Evolutionary conservation across 2,113 vertebrate species (phyloP).

Genomic region (Cercopithecus mona): DNA sequence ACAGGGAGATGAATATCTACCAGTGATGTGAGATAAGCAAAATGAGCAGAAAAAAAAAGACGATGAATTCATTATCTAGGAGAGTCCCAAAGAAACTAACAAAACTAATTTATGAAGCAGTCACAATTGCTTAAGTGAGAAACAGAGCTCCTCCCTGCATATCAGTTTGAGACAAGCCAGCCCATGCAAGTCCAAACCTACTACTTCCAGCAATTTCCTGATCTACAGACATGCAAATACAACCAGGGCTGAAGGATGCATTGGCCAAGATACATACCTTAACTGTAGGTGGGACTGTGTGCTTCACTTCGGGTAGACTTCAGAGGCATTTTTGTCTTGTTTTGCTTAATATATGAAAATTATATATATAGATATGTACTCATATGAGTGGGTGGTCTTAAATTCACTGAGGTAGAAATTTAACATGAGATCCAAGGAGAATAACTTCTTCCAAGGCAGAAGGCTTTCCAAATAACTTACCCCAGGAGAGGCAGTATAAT

Average conservation of each 20-base stretch:
- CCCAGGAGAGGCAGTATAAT: neutral
- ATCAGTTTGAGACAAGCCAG: neutral
- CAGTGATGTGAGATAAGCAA: fast-evolving
- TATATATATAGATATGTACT: neutral
- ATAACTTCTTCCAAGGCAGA: neutral
- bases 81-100: neutral
- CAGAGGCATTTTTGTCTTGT: neutral
- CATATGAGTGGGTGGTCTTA: neutral
- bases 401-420: neutral
- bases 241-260: fast-evolving
- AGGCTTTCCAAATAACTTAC: neutral
- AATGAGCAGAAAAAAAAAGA: too few relatives aligned
- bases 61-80: neutral
- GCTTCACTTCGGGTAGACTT: neutral
- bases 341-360: neutral
- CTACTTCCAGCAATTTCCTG: neutral
- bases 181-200: neutral
- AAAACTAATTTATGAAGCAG: neutral
- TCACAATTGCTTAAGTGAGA: fast-evolving
- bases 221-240: neutral
- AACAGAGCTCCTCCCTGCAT: fast-evolving
- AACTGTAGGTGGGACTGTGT: neutral
- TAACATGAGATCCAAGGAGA: neutral
- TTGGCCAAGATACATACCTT: neutral
- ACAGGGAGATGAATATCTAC: neutral